These are phyloP conservation scores for Microdon myrmicae DNA, from an alignment of 2,888 invertebrate species.

Conservation along the genomic window DNA sequence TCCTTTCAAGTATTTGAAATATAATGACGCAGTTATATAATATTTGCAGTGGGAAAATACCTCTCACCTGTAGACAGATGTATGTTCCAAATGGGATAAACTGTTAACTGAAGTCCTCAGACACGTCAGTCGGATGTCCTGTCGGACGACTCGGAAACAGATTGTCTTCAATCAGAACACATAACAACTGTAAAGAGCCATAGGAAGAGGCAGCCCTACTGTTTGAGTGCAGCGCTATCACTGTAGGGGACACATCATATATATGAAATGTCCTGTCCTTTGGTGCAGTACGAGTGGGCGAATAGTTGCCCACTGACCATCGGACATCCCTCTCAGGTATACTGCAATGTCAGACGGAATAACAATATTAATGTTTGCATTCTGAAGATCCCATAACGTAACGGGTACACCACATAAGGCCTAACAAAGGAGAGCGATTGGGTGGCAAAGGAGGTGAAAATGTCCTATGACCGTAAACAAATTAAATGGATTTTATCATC, in stretches of 20 bases:
- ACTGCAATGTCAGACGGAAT: slow-evolving; percentile 39
- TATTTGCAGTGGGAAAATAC: slow-evolving; percentile 46
- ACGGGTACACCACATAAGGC: slow-evolving; percentile 45
- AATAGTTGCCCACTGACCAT: not conserved
- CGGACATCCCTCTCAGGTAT: too few relatives aligned
- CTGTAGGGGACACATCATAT: too few relatives aligned
- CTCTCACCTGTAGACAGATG: slow-evolving; percentile 42
- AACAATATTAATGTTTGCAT: slow-evolving; percentile 50
- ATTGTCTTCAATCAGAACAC: slow-evolving; percentile 47
- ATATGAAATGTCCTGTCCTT: too few relatives aligned
- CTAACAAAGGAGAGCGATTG: slow-evolving; percentile 41
- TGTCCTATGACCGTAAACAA: slow-evolving; percentile 46
- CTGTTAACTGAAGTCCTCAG: slow-evolving; percentile 27
- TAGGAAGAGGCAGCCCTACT: not conserved
- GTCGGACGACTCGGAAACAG: slow-evolving; percentile 34
- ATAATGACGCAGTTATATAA: slow-evolving; percentile 48
- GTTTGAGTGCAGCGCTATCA: slow-evolving; percentile 1
- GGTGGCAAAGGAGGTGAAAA: slow-evolving; percentile 48
- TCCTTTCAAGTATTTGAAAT: slow-evolving; percentile 36
- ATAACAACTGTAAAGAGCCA: too few relatives aligned
- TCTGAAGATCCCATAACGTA: slow-evolving; percentile 38
- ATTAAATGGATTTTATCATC: slow-evolving; percentile 47
- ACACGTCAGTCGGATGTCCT: slow-evolving; percentile 10
- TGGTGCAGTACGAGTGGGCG: slow-evolving; percentile 2
- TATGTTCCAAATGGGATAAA: slow-evolving; percentile 31